Percentiles rank a stretch among this genome's conserved stretches.
Conservation (phyloP, 2,113 vertebrate genomes). For the Crotalus tigris region DNA sequence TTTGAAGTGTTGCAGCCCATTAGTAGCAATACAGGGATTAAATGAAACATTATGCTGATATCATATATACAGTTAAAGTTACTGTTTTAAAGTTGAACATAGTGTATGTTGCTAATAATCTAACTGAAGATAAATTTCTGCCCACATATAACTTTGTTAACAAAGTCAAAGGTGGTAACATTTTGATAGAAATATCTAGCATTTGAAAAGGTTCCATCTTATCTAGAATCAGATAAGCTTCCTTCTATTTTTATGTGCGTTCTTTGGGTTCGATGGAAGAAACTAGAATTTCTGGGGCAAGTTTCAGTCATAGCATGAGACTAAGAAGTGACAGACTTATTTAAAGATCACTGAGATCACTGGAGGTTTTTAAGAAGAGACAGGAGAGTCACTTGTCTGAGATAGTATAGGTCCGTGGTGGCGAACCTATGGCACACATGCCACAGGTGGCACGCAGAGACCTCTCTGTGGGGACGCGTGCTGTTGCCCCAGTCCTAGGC, state of each 20-base stretch:
- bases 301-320: neutral
- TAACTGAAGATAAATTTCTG: neutral
- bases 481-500: too few species aligned
- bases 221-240: neutral
- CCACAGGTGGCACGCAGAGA: too few species aligned
- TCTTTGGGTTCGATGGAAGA: too few species aligned
- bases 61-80: neutral
- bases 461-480: too few species aligned
- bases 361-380: too few species aligned
- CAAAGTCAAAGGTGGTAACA: neutral
- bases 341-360: neutral
- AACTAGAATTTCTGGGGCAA: too few species aligned
- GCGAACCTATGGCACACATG: too few species aligned
- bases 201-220: neutral
- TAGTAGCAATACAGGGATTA: neutral
- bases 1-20: neutral
- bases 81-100: neutral
- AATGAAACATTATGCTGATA: neutral
- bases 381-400: too few species aligned
- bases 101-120: neutral
- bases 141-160: neutral
- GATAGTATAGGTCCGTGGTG: too few species aligned
- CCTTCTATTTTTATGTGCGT: too few species aligned
- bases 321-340: neutral
- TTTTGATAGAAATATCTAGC: neutral